Conservation (phyloP, 2,888 invertebrate species). For the Scaptomyza caliginosa region DNA sequence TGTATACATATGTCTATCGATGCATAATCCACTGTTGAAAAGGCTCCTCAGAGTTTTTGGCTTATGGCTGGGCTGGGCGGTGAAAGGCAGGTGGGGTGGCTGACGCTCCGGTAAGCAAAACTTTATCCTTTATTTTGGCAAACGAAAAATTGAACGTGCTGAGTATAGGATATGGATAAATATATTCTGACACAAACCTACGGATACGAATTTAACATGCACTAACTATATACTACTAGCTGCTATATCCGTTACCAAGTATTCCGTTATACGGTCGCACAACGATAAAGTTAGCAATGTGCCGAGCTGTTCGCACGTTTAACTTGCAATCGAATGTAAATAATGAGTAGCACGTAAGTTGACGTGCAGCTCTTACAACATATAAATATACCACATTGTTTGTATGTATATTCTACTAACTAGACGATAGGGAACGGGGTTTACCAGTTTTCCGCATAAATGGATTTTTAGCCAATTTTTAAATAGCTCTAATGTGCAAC, state of each 20-base stretch:
- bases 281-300: conserved; percentile 58
- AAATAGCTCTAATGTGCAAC: conserved; percentile 25
- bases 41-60: conserved; percentile 23
- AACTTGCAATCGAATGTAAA: conserved; percentile 81
- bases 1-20: conserved; percentile 48
- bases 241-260: conserved; percentile 23
- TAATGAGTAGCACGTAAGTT: conserved; percentile 66
- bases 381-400: no score
- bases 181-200: not conserved
- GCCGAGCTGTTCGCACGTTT: conserved; percentile 71
- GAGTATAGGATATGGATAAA: conserved; percentile 33
- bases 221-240: conserved; percentile 22
- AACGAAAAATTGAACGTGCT: conserved; percentile 65
- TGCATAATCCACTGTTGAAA: conserved; percentile 69
- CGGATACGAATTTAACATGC: conserved; percentile 14
- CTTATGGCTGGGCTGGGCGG: not conserved
- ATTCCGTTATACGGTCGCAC: not conserved
- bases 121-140: conserved; percentile 66
- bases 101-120: conserved; percentile 46
- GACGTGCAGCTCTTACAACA: conserved; percentile 33
- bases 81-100: not conserved
- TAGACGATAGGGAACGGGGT: conserved; percentile 2
- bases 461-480: conserved; percentile 58
- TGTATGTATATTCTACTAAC: conserved; percentile 5
- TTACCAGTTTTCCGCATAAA: conserved; percentile 54